Percentiles rank a stretch among this genome's conserved stretches.
phyloP scores from a whole-genome alignment of 2,113 vertebrate species.

The Natator depressus region DNA sequence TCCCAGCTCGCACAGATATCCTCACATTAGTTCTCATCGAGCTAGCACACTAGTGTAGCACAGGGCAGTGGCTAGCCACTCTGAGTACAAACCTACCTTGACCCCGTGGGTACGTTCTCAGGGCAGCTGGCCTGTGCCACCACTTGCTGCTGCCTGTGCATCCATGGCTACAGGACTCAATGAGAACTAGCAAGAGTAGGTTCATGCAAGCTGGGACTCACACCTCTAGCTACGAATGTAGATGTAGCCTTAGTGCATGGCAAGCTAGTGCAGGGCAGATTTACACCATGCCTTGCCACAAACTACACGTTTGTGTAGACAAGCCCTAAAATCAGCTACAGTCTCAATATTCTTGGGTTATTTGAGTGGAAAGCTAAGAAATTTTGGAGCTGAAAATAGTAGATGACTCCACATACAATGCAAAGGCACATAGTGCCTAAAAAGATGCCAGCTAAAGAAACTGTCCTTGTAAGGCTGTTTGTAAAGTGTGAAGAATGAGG shows the following conservation, averaged over 20 bases:
- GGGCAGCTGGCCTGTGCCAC: not conserved
- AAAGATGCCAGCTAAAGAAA: slow-evolving; percentile 28
- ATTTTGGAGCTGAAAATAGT: not conserved
- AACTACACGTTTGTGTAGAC: not conserved
- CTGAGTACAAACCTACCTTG: not conserved
- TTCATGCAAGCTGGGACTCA: no score
- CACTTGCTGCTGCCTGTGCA: not conserved
- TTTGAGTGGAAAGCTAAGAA: slow-evolving; percentile 6
- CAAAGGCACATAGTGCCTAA: not conserved
- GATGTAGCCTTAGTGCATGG: no score
- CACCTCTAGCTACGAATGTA: no score
- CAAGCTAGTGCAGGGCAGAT: no score
- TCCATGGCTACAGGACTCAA: not conserved
- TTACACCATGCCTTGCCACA: not conserved
- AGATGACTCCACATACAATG: not conserved
- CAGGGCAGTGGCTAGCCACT: not conserved
- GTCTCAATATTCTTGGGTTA: not conserved
- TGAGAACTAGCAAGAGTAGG: no score
- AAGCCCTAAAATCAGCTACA: not conserved
- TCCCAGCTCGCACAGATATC: no score
- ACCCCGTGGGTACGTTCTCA: not conserved
- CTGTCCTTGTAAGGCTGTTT: not conserved
- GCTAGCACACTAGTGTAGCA: not conserved
- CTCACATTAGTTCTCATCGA: not conserved
- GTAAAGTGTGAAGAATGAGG: not conserved